Evolutionary conservation across 2,113 vertebrate species (phyloP), one percentile per base, ranked within the genome.

Genomic region (Vimba vimba): DNA sequence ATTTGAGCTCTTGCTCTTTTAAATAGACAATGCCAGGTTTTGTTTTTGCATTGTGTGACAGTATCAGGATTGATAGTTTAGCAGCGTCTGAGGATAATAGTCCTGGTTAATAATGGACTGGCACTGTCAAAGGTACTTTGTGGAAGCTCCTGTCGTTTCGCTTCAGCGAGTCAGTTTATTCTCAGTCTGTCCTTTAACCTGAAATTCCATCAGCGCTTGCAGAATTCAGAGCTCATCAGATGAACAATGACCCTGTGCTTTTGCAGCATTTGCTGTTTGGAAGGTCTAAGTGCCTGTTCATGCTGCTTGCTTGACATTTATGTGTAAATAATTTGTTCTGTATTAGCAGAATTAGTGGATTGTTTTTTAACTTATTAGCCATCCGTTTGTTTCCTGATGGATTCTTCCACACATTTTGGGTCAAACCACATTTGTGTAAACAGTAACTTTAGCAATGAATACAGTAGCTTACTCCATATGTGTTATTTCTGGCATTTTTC

Each of bases 261-360:
- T 10, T 50, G 69, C 15, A 55, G n/a, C 68, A 74, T 87, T 90
- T 86, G 85, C 76, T 52, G 78, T 87, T 87, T 89, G 0, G 66
- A 36, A 82, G 68, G 12, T 39, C 45, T 55, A 7, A 27, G 59
- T 25, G 50, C n/a, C 59, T 87, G 43, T 62, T 64, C 59, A 81
- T 45, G 45, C 4, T 79, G 73, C 43, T 79, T 50, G 39, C 30
- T 87, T 55, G 39, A 73, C 76, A 68, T 33, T 64, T 80, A 90
- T 85, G 25, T 64, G 68, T 79, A 27, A 84, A 33, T 47, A 19
- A 47, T 57, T 57, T 78, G 82, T 91, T 11, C 86, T 79, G 80
- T 86, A 88, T 88, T 76, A 79, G 78, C 76, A 27, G 36, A 57
- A 69, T 86, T 83, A 86, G 57, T 90, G 36, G 25, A 9, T 27